These are phyloP conservation scores for Heliconius ethilla DNA, from an alignment of 2,888 invertebrate genomes.

Conservation along the genomic window DNA sequence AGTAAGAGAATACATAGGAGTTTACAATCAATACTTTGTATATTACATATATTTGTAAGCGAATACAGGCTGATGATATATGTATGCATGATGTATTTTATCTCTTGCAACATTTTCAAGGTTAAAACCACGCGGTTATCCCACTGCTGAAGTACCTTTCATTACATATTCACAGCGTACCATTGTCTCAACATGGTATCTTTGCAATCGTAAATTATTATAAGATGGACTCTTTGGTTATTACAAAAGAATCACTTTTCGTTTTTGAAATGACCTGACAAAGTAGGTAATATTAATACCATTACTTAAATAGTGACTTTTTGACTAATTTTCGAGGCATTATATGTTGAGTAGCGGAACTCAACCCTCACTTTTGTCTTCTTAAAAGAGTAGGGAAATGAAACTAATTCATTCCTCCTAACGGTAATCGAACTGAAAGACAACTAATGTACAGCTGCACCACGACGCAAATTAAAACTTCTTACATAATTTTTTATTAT, in stretches of 20 bases:
- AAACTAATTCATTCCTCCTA: not conserved
- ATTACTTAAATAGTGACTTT: not conserved
- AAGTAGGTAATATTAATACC: not conserved
- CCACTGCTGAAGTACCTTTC: conserved; percentile 33
- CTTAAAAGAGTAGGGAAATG: not conserved
- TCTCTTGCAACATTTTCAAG: conserved; percentile 13
- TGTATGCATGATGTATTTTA: not conserved
- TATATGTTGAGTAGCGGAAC: not conserved
- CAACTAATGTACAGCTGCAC: not conserved
- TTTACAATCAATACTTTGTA: not conserved
- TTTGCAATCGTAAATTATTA: conserved; percentile 27
- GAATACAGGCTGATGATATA: not conserved
- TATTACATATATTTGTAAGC: not conserved
- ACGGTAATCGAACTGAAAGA: not conserved
- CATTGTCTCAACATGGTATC: conserved; percentile 42
- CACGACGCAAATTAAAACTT: not conserved
- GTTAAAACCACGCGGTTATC: conserved; percentile 29
- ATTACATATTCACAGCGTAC: conserved; percentile 46
- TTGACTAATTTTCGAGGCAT: not conserved
- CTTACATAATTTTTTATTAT: too few relatives aligned
- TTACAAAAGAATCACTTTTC: conserved; percentile 4
- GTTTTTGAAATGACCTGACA: not conserved
- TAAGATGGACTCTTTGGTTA: conserved; percentile 7
- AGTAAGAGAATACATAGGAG: too few relatives aligned
- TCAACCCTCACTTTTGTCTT: not conserved